Evolutionary conservation across 2,113 vertebrate genomes (phyloP).

Genomic region (Saccopteryx leptura): DNA sequence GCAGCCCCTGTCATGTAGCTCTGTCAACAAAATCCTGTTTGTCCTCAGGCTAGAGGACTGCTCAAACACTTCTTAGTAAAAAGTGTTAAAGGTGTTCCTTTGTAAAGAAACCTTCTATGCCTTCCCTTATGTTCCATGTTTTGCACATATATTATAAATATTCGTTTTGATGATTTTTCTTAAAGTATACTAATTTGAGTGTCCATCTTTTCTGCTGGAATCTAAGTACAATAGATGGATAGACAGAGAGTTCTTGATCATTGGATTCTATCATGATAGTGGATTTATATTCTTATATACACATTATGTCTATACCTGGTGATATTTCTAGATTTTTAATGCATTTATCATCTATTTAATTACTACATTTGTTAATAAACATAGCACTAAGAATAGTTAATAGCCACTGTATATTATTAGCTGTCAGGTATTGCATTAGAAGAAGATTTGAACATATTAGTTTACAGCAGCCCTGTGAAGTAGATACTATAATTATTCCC

Average conservation of each 20-base stretch:
- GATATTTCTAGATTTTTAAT: background rate
- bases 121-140: background rate
- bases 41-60: background rate
- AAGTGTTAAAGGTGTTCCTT: background rate
- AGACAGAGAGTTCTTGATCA: background rate
- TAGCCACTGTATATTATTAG: background rate
- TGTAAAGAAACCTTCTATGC: background rate
- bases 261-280: background rate
- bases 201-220: background rate
- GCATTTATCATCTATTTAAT: background rate
- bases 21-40: background rate
- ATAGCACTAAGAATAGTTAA: background rate
- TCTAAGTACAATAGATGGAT: background rate
- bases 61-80: background rate
- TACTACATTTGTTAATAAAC: background rate
- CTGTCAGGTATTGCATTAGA: background rate
- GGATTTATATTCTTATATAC: background rate
- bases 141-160: background rate
- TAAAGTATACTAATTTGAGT: background rate
- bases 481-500: background rate
- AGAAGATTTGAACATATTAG: background rate
- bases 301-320: background rate
- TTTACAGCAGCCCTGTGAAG: background rate
- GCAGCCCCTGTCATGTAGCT: background rate
- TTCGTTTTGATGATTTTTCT: background rate